Evolutionary conservation across 2,797 vertebrate genomes (phyloP).

Genomic region (Acanthurus leucopareius): DNA sequence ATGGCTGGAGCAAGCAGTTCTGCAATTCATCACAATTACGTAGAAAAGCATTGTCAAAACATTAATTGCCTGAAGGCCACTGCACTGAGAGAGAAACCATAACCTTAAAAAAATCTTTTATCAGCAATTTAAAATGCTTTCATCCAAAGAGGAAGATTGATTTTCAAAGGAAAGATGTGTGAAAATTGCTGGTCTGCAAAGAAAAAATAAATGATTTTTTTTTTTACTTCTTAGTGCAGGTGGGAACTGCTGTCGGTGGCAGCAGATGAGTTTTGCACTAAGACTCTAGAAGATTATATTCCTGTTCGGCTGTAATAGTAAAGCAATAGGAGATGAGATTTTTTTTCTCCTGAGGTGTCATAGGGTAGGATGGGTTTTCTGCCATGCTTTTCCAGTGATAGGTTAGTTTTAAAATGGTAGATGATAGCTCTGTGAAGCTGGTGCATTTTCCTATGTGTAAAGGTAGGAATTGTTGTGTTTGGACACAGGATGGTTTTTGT

Average conservation of each 20-base stretch:
- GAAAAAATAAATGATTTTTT: conserved; percentile 38
- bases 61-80: conserved; percentile 23
- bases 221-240: conserved; percentile 59
- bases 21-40: conserved; percentile 47
- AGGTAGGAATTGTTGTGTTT: conserved; percentile 17
- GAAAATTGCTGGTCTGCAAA: conserved; percentile 50
- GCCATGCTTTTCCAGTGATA: conserved; percentile 43
- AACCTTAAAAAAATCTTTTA: conserved; percentile 25
- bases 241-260: conserved; percentile 57
- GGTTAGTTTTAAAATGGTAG: conserved; percentile 60
- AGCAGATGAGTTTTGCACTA: conserved; percentile 70
- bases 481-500: conserved; percentile 23
- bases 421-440: conserved; percentile 46
- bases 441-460: neutral
- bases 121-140: conserved; percentile 66
- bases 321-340: conserved; percentile 50
- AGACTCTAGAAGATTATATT: conserved; percentile 64
- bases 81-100: conserved; percentile 4
- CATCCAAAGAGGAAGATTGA: conserved; percentile 51
- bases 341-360: conserved; percentile 40
- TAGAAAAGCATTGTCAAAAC: conserved; percentile 17
- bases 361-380: conserved; percentile 52
- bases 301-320: conserved; percentile 42
- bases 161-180: conserved; percentile 53
- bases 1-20: conserved; percentile 6